phyloP scores from a whole-genome alignment of 1,140 invertebrate genomes.

The Stegodyphus mimosarum region DNA sequence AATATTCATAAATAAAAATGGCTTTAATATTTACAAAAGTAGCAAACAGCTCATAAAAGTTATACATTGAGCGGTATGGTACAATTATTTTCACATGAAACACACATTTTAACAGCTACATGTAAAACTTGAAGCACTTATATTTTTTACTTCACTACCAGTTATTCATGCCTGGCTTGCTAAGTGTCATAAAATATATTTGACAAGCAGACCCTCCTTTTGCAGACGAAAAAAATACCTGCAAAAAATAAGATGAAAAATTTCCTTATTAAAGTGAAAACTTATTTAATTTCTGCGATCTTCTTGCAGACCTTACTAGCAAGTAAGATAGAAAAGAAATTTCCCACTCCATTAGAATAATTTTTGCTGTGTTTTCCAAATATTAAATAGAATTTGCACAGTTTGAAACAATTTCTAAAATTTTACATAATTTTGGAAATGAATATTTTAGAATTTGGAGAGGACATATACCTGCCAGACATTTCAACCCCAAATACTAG shows the following conservation, averaged over 20 bases:
- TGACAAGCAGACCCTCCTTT: constrained; percentile 99
- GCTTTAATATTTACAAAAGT: constrained; percentile 61
- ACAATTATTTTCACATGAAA: constrained; percentile 53
- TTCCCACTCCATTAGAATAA: no score
- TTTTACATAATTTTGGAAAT: no score
- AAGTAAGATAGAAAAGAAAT: no score
- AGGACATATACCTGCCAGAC: no score
- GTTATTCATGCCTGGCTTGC: constrained; percentile 98
- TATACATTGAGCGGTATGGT: constrained; percentile 56
- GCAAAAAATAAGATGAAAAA: constrained; percentile 63
- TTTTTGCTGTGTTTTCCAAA: no score
- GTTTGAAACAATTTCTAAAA: no score
- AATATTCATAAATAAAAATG: constrained; percentile 58
- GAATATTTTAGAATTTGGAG: no score
- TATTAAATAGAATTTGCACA: no score
- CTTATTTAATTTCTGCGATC: no score
- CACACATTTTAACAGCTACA: constrained; percentile 48
- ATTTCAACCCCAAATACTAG: no score
- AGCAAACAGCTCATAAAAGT: constrained; percentile 59
- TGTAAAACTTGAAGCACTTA: constrained; percentile 57
- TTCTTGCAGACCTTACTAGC: no score
- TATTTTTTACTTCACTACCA: constrained; percentile 76
- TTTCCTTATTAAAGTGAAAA: no score
- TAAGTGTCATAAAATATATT: constrained; percentile 99
- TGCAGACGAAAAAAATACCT: constrained; percentile 99